phyloP scores from a whole-genome alignment of 2,888 invertebrate species.

The Chouioia cunea region DNA sequence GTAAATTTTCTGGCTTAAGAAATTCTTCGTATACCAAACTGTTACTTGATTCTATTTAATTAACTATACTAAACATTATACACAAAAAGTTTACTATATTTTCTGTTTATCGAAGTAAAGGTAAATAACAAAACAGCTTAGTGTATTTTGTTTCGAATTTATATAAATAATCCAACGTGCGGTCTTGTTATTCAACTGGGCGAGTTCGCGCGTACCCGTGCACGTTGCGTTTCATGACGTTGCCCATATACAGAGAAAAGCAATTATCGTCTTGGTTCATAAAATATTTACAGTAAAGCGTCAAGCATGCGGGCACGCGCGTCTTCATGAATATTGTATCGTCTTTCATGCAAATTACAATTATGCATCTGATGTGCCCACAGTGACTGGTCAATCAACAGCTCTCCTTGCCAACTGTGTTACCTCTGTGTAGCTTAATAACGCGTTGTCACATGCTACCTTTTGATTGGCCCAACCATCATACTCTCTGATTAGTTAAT shows the following conservation, averaged over 20 bases:
- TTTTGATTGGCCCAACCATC: too few species aligned
- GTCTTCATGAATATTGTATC: constrained; percentile 8
- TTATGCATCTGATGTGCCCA: constrained; percentile 11
- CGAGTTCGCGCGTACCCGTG: not conserved
- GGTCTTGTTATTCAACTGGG: constrained; percentile 17
- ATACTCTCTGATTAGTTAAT: too few species aligned
- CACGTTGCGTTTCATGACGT: not conserved
- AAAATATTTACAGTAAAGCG: constrained; percentile 19
- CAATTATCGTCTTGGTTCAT: constrained; percentile 24
- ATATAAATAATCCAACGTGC: constrained; percentile 16
- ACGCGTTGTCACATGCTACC: too few species aligned
- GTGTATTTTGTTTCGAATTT: not conserved
- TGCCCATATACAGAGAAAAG: constrained; percentile 3
- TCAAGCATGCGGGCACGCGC: not conserved
- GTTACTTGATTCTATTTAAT: too few species aligned
- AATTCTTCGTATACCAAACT: too few species aligned
- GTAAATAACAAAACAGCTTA: too few species aligned
- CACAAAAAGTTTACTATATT: too few species aligned
- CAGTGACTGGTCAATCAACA: constrained; percentile 5
- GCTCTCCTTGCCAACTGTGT: too few species aligned
- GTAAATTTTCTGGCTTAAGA: too few species aligned
- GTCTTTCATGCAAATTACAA: constrained; percentile 22
- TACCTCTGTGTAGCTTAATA: too few species aligned
- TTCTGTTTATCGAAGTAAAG: too few species aligned
- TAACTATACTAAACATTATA: too few species aligned